phyloP scores from a whole-genome alignment of 2,113 vertebrate species.

The Gadus chalcogrammus region DNA sequence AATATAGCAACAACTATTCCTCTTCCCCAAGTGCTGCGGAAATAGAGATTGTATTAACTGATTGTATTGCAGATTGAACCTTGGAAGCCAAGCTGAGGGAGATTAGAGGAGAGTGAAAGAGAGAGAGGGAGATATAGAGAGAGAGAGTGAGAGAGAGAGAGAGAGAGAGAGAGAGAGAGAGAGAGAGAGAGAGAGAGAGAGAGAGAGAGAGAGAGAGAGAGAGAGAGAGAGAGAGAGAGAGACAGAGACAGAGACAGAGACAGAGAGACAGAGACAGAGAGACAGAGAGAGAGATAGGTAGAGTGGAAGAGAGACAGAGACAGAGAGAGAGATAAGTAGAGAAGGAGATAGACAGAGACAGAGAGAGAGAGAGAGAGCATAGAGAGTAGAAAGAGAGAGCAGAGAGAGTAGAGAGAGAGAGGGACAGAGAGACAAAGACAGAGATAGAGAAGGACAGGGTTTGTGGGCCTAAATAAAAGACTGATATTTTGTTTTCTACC shows the following conservation, averaged over 20 bases:
- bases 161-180: not conserved
- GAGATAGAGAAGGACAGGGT: not conserved
- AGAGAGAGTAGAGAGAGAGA: too few species aligned
- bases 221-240: too few species aligned
- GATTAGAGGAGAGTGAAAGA: conserved; percentile 29
- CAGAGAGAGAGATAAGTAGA: too few species aligned
- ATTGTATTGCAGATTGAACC: conserved; percentile 38
- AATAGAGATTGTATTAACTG: conserved; percentile 36
- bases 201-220: too few species aligned
- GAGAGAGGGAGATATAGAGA: too few species aligned
- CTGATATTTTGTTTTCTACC: not conserved
- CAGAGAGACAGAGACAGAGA: not conserved
- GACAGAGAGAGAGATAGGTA: not conserved
- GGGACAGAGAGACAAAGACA: too few species aligned
- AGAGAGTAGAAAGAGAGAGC: not conserved
- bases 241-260: conserved; percentile 29
- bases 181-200: not conserved
- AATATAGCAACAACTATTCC: conserved; percentile 2
- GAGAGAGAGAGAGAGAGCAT: not conserved
- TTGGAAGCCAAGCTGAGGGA: conserved; percentile 46
- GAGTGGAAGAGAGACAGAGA: not conserved
- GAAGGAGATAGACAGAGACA: too few species aligned
- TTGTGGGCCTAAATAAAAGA: conserved; percentile 13
- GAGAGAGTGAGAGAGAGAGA: not conserved
- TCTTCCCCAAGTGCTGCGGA: not conserved